Conservation (phyloP, 1,140 invertebrate species). For the Hylaeus anthracinus region DNA sequence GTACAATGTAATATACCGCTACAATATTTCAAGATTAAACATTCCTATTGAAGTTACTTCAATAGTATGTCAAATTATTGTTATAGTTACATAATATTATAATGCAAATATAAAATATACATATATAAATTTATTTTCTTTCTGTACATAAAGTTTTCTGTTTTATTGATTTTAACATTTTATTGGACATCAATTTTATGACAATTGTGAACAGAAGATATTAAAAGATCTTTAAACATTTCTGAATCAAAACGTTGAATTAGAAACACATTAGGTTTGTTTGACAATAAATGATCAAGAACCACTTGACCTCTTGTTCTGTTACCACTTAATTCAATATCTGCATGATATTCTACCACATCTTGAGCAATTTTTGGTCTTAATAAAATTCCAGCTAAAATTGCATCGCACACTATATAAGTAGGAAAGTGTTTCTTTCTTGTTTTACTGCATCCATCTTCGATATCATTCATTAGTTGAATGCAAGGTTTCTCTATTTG, state of each 20-base stretch:
- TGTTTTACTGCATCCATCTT: constrained; percentile 72
- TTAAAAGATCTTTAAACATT: constrained; percentile 78
- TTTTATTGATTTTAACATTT: constrained; percentile 5
- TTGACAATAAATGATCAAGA: constrained; percentile 81
- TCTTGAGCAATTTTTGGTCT: constrained; percentile 72
- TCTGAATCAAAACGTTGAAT: constrained; percentile 81
- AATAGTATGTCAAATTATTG: neutral
- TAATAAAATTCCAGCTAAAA: constrained; percentile 81
- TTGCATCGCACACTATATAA: constrained; percentile 76
- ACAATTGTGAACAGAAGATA: constrained; percentile 66
- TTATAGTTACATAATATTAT: constrained; percentile 4
- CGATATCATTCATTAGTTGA: constrained; percentile 81
- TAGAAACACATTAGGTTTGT: constrained; percentile 81
- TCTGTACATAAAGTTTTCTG: neutral
- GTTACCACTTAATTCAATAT: constrained; percentile 81
- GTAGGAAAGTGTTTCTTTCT: constrained; percentile 69
- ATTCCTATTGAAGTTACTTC: constrained; percentile 13
- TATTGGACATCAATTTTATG: constrained; percentile 39
- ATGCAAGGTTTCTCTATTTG: constrained; percentile 75
- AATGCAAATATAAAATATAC: neutral
- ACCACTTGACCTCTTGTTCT: constrained; percentile 84
- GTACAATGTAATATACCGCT: constrained; percentile 15
- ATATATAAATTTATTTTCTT: neutral
- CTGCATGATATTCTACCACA: constrained; percentile 76
- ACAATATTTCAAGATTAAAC: constrained; percentile 6